Percentiles rank a stretch among this genome's conserved stretches.
Evolutionary conservation across 1,140 invertebrate genomes (phyloP).

Genomic region (Gonatopus flavifemur): DNA sequence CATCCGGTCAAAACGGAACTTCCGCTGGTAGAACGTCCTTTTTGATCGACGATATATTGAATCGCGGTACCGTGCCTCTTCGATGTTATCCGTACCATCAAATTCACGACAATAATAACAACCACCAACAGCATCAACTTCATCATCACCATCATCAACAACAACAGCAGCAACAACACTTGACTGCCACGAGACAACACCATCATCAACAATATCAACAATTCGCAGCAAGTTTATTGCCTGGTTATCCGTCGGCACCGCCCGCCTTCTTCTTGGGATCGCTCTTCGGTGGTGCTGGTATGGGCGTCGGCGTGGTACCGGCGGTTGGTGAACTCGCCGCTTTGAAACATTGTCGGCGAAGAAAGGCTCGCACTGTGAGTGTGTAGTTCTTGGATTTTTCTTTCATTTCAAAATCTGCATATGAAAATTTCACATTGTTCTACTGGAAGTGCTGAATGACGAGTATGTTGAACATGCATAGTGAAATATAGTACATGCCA

Average conservation of each 20-base stretch:
- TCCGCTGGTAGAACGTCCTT: conserved; percentile 65
- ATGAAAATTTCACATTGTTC: too few species aligned
- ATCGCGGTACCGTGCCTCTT: conserved; percentile 58
- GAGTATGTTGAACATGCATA: too few species aligned
- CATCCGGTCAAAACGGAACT: conserved; percentile 42
- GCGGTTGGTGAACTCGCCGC: conserved; percentile 58
- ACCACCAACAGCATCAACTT: conserved; percentile 46
- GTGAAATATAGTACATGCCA: too few species aligned
- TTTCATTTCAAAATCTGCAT: too few species aligned
- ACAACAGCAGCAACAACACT: conserved; percentile 45
- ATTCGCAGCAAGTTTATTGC: conserved; percentile 50
- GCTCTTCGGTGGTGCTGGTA: conserved; percentile 46
- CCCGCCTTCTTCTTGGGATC: conserved; percentile 55
- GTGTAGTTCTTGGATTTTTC: neutral
- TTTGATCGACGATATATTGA: conserved; percentile 80
- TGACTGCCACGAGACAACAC: conserved; percentile 6
- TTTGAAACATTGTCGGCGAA: conserved; percentile 84
- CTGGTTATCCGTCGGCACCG: conserved; percentile 57
- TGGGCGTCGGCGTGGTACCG: conserved; percentile 52
- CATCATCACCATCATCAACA: conserved; percentile 48
- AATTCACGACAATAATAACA: conserved; percentile 40
- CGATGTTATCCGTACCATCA: too few species aligned
- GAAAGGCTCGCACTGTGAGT: conserved; percentile 87
- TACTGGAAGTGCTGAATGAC: too few species aligned
- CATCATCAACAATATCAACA: conserved; percentile 56